A percentile compares a stretch with the other conserved stretches of the same genome.
These are phyloP conservation scores for Sepiola atlantica DNA, from an alignment of 2,888 invertebrate species.

Conservation along the genomic window DNA sequence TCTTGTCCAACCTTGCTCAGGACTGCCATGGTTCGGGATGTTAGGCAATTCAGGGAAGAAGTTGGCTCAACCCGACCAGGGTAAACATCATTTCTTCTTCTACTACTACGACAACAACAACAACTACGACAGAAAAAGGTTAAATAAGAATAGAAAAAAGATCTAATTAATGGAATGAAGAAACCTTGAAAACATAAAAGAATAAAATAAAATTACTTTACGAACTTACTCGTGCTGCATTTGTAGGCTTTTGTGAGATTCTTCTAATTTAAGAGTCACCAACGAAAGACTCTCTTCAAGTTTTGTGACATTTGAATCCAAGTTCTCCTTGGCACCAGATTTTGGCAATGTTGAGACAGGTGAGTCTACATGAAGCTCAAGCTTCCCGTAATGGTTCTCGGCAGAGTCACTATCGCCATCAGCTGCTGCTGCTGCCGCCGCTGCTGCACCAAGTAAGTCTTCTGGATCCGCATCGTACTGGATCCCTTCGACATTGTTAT, in stretches of 20 bases:
- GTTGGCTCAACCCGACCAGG: no score
- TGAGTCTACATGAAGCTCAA: constrained; percentile 36
- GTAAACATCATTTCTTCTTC: no score
- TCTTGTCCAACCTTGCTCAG: no score
- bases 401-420: constrained; percentile 43
- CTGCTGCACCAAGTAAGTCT: constrained; percentile 11
- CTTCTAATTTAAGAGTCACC: constrained; percentile 82
- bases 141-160: no score
- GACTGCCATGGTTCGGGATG: no score
- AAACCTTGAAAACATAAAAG: constrained; percentile 16
- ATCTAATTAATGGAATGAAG: background rate
- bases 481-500: constrained; percentile 48
- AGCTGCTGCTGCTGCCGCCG: constrained; percentile 12
- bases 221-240: constrained; percentile 83
- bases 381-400: constrained; percentile 46
- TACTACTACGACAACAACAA: no score
- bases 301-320: constrained; percentile 53
- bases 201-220: background rate
- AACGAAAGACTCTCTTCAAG: constrained; percentile 66
- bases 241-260: constrained; percentile 83
- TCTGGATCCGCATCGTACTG: constrained; percentile 50
- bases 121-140: no score
- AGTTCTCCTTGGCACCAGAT: constrained; percentile 48
- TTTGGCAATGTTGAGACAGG: constrained; percentile 37
- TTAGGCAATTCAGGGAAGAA: no score